Conservation (phyloP, 2,797 vertebrate species). For the Masticophis lateralis region DNA sequence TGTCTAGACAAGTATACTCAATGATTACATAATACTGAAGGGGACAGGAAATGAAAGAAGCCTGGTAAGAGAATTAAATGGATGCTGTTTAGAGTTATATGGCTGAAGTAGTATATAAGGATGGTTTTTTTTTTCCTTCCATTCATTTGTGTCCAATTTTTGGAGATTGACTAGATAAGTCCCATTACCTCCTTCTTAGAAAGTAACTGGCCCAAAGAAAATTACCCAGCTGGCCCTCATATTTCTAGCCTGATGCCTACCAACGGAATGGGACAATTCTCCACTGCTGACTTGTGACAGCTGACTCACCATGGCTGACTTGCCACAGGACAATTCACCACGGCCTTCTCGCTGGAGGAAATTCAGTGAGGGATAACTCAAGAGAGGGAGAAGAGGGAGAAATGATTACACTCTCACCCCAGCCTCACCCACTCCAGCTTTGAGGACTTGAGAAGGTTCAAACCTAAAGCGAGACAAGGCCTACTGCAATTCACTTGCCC, state of each 20-base stretch:
- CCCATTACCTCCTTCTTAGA: neutral
- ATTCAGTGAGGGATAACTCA: neutral
- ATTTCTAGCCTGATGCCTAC: neutral
- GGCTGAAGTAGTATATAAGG: neutral
- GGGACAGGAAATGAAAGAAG: neutral
- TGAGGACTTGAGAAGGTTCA: neutral
- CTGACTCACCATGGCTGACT: accelerated
- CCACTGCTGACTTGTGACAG: neutral
- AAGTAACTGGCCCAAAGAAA: neutral
- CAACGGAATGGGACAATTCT: neutral
- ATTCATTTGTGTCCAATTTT: neutral
- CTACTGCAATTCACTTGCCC: neutral
- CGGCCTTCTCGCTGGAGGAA: neutral
- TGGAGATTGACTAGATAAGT: neutral
- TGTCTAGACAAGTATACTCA: neutral
- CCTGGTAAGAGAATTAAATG: neutral
- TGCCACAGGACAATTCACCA: neutral
- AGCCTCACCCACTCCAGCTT: neutral
- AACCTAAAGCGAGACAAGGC: neutral
- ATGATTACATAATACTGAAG: neutral
- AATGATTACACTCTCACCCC: neutral
- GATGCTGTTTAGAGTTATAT: neutral
- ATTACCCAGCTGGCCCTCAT: neutral
- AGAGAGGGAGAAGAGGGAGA: neutral
- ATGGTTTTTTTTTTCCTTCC: accelerated